Percentiles rank a stretch among this genome's conserved stretches.
Evolutionary conservation across 2,888 invertebrate species (phyloP).

Genomic region (Pyrrhia umbra): DNA sequence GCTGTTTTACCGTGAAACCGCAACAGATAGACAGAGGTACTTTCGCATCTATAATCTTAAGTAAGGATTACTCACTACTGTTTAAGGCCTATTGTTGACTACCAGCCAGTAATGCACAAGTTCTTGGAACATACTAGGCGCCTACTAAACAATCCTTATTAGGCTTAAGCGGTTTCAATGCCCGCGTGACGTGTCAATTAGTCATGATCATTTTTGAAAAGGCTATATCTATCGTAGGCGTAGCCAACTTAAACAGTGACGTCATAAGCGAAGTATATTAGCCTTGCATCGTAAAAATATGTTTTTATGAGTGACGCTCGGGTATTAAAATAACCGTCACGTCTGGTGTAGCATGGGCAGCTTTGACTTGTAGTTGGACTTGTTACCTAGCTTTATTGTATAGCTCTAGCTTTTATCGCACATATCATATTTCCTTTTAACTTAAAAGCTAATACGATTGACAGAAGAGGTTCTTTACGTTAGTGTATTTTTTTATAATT

Average conservation of each 20-base stretch:
- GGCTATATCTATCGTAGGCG: slow-evolving; percentile 41
- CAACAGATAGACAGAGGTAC: background rate
- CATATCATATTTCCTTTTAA: no score
- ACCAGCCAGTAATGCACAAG: slow-evolving; percentile 10
- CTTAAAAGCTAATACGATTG: no score
- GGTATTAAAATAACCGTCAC: background rate
- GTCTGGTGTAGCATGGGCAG: background rate
- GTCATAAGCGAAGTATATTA: slow-evolving; percentile 36
- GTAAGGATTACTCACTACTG: background rate
- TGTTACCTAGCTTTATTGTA: no score
- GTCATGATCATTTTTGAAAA: slow-evolving; percentile 59
- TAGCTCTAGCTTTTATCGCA: no score
- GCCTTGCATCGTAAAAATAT: slow-evolving; percentile 25
- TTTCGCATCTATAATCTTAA: background rate
- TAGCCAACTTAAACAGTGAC: slow-evolving; percentile 32
- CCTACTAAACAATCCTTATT: slow-evolving; percentile 60
- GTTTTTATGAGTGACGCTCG: background rate
- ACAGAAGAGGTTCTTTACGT: no score
- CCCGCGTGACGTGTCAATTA: slow-evolving; percentile 57
- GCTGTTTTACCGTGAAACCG: no score
- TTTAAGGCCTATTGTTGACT: slow-evolving; percentile 9
- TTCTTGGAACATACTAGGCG: slow-evolving; percentile 44
- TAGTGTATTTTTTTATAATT: no score
- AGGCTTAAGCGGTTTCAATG: slow-evolving; percentile 50
- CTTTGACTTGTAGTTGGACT: no score